Conservation (phyloP, 2,113 vertebrate species). For the Canis aureus region DNA sequence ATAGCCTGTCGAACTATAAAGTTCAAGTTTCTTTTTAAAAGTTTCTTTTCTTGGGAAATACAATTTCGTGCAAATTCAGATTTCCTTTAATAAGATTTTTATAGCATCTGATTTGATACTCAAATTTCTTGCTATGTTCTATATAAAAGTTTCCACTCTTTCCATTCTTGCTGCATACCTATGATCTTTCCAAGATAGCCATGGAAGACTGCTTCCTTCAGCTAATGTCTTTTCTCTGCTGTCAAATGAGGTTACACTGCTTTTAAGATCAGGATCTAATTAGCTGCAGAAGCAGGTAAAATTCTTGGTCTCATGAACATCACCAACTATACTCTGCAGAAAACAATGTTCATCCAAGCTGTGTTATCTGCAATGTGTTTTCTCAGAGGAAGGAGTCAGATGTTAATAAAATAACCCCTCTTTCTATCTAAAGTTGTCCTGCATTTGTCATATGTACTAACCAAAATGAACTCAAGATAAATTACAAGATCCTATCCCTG, state of each 20-base stretch:
- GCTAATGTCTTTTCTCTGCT: neutral
- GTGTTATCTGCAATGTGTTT: neutral
- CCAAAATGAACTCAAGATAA: constrained; percentile 17
- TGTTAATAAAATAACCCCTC: neutral
- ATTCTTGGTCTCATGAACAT: neutral
- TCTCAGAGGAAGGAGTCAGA: neutral
- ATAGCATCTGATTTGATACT: neutral
- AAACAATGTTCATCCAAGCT: neutral
- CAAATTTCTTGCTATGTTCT: constrained; percentile 4
- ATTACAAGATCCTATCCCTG: neutral
- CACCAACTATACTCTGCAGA: neutral
- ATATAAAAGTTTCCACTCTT: neutral
- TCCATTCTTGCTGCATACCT: neutral
- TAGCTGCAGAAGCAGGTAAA: neutral
- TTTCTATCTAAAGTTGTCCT: neutral
- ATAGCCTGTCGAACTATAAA: constrained; percentile 45
- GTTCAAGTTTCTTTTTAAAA: constrained; percentile 44
- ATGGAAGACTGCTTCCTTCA: neutral
- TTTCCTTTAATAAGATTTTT: constrained; percentile 30
- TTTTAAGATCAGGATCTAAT: neutral
- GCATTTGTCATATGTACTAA: neutral
- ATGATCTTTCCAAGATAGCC: neutral
- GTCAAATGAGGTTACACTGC: neutral
- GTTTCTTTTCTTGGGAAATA: constrained; percentile 38
- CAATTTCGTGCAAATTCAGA: constrained; percentile 44